These are phyloP conservation scores for Sandelia bainsii DNA, from an alignment of 2,797 vertebrate genomes.

Conservation along the genomic window DNA sequence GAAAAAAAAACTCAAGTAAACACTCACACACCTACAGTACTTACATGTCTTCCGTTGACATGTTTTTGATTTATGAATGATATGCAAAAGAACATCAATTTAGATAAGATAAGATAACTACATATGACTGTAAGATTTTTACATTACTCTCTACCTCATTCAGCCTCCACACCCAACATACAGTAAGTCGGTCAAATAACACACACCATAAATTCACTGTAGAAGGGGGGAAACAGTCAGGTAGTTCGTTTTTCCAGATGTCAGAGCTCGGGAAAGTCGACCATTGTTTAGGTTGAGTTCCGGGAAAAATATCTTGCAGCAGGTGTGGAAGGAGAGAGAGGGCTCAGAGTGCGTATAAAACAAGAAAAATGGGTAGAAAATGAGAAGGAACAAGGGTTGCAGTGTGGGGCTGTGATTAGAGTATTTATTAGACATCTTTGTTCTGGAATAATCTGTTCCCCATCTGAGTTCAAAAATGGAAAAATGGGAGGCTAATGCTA, in stretches of 20 bases:
- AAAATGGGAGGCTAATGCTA: constrained; percentile 41
- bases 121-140: constrained; percentile 8
- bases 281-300: constrained; percentile 72
- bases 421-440: constrained; percentile 56
- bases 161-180: constrained; percentile 37
- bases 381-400: constrained; percentile 37
- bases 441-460: constrained; percentile 58
- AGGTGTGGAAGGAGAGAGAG: constrained; percentile 74
- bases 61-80: too few species aligned
- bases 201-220: constrained; percentile 73
- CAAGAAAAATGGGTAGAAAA: constrained; percentile 49
- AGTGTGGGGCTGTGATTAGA: constrained; percentile 1
- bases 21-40: too few species aligned
- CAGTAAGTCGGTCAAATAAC: constrained; percentile 54
- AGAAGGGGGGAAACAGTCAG: constrained; percentile 27
- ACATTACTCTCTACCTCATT: constrained; percentile 32
- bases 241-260: constrained; percentile 83
- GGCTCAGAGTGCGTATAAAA: constrained; percentile 24
- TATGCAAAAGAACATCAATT: too few species aligned
- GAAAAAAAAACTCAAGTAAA: too few species aligned
- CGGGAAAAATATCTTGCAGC: constrained; percentile 75
- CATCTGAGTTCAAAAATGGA: constrained; percentile 45
- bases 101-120: too few species aligned
- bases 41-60: too few species aligned
- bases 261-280: constrained; percentile 64